Base-by-base conservation (phyloP, 2,113 vertebrate species). In the Ochotona curzoniae region DNA sequence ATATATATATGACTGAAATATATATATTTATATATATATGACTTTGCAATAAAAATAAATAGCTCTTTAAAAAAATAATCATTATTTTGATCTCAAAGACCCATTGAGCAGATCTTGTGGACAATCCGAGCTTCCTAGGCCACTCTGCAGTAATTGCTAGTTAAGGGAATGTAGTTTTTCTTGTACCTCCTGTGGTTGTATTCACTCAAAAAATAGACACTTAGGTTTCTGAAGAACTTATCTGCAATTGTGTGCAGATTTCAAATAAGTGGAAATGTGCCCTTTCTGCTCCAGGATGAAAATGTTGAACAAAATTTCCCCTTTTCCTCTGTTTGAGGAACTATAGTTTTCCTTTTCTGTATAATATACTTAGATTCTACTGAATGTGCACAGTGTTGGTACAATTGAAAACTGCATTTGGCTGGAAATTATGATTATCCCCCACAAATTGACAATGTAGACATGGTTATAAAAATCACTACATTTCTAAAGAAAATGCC, bases 221-320 rank as follows among this genome's bases (percentile, higher is more conserved):
- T 30, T 90, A 18, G 26, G 32, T 89, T 92, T 92, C 74, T 70
- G 20, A 94, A 95, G 35, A 90, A 90, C 17, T 92, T 93, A 86
- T 17, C 44, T 75, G 26, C n/a, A 35, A 71, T 83, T 89, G 20
- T 93, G 61, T 87, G n/a, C 32, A 88, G 63, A 88, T 82, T 94
- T 94, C 83, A 82, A 94, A 90, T 81, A 88, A 85, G 78, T 90
- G n/a, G 25, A 94, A 82, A 90, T 73, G 8, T 87, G 78, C 84
- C 81, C 57, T 95, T 89, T 81, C n/a, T 93, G 90, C 51, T 88
- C 35, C 30, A 66, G 25, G 44, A 90, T 92, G 69, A 91, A 94
- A 92, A 60, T 87, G 23, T 14, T 83, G 51, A 88, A 35, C 28
- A 67, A 85, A 92, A 73, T 89, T 63, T 78, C n/a, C 23, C 74